Evolutionary conservation across 2,113 vertebrate genomes (phyloP), one percentile per base, ranked within the genome.

Genomic region (Hemiprocne comata): DNA sequence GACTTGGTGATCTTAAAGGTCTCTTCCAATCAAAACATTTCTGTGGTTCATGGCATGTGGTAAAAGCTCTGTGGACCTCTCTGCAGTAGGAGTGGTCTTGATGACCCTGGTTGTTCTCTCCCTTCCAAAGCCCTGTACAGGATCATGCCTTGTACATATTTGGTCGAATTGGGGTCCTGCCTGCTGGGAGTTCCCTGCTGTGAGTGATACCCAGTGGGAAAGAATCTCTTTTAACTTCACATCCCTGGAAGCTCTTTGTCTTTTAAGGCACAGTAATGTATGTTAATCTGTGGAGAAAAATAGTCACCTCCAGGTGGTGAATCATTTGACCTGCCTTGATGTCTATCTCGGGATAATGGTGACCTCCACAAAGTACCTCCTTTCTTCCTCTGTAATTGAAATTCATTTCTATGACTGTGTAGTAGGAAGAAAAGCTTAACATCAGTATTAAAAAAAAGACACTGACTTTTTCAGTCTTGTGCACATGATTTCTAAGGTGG

Each of bases 191-290:
- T 13, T 77, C 31, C 26, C 12, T 0, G 5, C n/a, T 28, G 65
- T 23, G 72, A 57, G 57, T 10, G n/a, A 13, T 11, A 6, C 23
- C 42, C 1, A 1, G 33, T 29, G 66, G 60, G 24, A 61, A 67
- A 40, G 7, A 17, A 17, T n/a, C 12, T 50, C 42, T 64, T 50
- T 64, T 34, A 54, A 48, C 60, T 67, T 73, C 20, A 3, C 8
- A 0, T 55, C 67, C 38, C 54, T 67, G 54, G 28, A 55, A 48
- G 7, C 24, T 48, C 46, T 20, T 55, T 34, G 19, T 72, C 3
- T 0, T 16, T 16, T 31, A 24, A 64, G 31, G 17, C 8, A 3
- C 3, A 36, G 42, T 24, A 36, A 51, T 3, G 1, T 40, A 18
- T 42, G 26, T 50, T 70, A 70, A 83, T 42, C 57, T 24, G 7